These are phyloP conservation scores for Condylostylus longicornis DNA, from an alignment of 1,140 invertebrate genomes.

Conservation along the genomic window DNA sequence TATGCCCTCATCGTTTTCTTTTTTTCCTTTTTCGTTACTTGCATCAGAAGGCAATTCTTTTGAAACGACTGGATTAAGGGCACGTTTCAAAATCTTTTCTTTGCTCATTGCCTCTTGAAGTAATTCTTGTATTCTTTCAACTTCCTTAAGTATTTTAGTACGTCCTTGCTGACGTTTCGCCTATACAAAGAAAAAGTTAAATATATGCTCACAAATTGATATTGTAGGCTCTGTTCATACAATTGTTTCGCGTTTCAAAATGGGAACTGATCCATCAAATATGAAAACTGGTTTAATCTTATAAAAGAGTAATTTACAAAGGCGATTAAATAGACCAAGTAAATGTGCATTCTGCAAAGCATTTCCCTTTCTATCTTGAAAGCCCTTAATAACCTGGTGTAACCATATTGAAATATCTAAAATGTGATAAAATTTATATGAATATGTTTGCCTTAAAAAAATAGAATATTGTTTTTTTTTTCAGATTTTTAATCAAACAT, in stretches of 20 bases:
- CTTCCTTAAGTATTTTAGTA: slow-evolving; percentile 54
- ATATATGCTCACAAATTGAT: background rate
- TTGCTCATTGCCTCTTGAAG: slow-evolving; percentile 43
- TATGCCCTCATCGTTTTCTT: slow-evolving; percentile 16
- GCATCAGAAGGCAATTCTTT: slow-evolving; percentile 35
- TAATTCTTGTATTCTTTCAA: slow-evolving; percentile 55
- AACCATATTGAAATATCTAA: slow-evolving; percentile 97
- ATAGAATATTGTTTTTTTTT: no score
- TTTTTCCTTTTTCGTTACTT: slow-evolving; percentile 9
- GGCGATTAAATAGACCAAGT: slow-evolving; percentile 76
- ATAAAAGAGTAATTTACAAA: slow-evolving; percentile 94
- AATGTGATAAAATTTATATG: slow-evolving; percentile 4
- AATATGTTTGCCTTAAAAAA: no score
- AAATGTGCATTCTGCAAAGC: slow-evolving; percentile 81
- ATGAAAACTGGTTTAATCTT: slow-evolving; percentile 96
- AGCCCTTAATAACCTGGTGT: slow-evolving; percentile 91
- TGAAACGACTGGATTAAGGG: slow-evolving; percentile 39
- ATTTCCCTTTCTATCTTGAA: slow-evolving; percentile 69
- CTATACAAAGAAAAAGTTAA: slow-evolving; percentile 35
- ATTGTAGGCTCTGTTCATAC: slow-evolving; percentile 41
- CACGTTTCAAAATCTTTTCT: slow-evolving; percentile 42
- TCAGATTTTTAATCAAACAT: no score
- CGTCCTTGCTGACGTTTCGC: slow-evolving; percentile 61
- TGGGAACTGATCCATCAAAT: slow-evolving; percentile 84
- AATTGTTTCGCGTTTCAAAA: slow-evolving; percentile 61